phyloP scores from a whole-genome alignment of 2,888 invertebrate species.

The Tuta absoluta region DNA sequence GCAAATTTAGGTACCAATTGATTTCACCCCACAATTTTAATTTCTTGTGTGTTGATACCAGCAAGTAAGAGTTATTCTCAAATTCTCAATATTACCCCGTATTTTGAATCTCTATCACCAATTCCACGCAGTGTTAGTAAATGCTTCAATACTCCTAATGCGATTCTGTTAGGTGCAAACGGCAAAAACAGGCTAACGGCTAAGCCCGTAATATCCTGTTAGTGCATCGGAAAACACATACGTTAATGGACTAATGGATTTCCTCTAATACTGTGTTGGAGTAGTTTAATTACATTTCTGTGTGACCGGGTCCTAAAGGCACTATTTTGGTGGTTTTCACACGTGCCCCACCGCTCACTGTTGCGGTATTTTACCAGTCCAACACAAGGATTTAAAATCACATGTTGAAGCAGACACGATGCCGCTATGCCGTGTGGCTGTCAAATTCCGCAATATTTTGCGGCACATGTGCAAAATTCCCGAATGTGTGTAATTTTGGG shows the following conservation, averaged over 20 bases:
- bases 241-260: not conserved
- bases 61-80: no score
- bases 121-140: not conserved
- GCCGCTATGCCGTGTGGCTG: no score
- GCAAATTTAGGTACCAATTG: no score
- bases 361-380: no score
- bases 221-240: not conserved
- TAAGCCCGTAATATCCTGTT: conserved; percentile 1
- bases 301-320: conserved; percentile 16
- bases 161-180: not conserved
- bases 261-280: not conserved
- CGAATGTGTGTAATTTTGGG: not conserved
- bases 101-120: not conserved
- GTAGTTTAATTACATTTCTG: conserved; percentile 25
- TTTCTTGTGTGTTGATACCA: not conserved
- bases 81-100: not conserved
- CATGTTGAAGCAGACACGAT: no score
- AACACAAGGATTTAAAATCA: no score
- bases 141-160: not conserved
- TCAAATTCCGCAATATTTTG: no score
- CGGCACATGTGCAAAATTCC: no score
- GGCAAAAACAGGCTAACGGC: not conserved
- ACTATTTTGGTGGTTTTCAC: no score
- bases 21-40: no score
- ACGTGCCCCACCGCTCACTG: no score